Base-by-base conservation (phyloP, 2,113 vertebrate species). In the Galemys pyrenaicus region DNA sequence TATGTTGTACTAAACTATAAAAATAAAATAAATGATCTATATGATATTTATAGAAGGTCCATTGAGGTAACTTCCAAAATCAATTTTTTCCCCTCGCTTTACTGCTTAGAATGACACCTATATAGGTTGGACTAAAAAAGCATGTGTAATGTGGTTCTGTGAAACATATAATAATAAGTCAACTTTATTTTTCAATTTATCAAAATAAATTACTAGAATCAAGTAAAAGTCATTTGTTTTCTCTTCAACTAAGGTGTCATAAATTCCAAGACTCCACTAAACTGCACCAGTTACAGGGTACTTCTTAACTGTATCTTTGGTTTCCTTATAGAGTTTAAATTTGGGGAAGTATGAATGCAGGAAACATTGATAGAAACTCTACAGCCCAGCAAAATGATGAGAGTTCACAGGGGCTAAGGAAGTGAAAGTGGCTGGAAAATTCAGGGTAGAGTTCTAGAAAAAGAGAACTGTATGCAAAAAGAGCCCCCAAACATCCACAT, bases 251-350 rank as follows among this genome's bases (percentile, higher is more conserved):
- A 95, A 95, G 49, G 44, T 80, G 37, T 74, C 85, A 92, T 88
- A 95, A 97, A 96, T 97, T 91, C 82, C 95, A 39, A 97, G 35
- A 74, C 89, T 95, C 20, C 64, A 94, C 30, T 83, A 68, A 93
- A 81, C 89, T 82, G 58, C 95, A 32, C 70, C 92, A 65, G n/a
- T 95, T 87, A 87, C 28, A 51, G 17, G 67, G 5, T 39, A 56
- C 13, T 44, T 64, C 91, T 91, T 62, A 87, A 89, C 65, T 91
- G 44, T 78, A 91, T 92, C 77, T 86, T 85, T 93, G n/a, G 82
- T 96, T 94, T n/a, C 32, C 37, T 60, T 17, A 87, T 41, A 95
- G 24, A 95, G 22, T 92, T 82, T 83, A 96, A 89, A 91, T 97
- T 95, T 94, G 87, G 91, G n/a, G 9, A 41, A 96, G 3, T 58